phyloP scores from a whole-genome alignment of 2,113 vertebrate species.

The Blennius ocellaris region DNA sequence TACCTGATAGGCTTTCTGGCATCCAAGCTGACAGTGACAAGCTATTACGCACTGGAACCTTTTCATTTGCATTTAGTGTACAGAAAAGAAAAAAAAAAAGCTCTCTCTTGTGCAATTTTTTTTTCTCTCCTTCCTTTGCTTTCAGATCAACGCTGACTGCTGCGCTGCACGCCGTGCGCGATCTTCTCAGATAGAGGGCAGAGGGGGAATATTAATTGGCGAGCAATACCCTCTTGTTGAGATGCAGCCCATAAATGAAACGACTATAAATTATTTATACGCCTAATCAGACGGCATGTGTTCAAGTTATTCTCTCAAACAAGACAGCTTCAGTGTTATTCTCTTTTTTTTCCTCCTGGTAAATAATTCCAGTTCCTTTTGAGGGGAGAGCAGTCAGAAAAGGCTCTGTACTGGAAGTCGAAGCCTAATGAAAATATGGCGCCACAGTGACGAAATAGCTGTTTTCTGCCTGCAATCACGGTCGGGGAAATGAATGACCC shows the following conservation, averaged over 20 bases:
- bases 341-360: slow-evolving; percentile 21
- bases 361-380: slow-evolving; percentile 72
- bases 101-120: slow-evolving; percentile 37
- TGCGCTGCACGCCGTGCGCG: slow-evolving; percentile 57
- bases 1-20: slow-evolving; percentile 58
- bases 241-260: slow-evolving; percentile 68
- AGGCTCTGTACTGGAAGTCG: slow-evolving; percentile 47
- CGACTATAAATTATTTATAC: slow-evolving; percentile 78
- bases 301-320: slow-evolving; percentile 63
- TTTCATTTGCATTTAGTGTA: slow-evolving; percentile 80
- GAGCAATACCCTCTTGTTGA: slow-evolving; percentile 71
- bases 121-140: slow-evolving; percentile 19
- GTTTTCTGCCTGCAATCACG: slow-evolving; percentile 61
- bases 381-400: slow-evolving; percentile 61
- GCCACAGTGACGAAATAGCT: slow-evolving; percentile 58
- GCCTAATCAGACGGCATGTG: slow-evolving; percentile 70
- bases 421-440: slow-evolving; percentile 63
- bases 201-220: slow-evolving; percentile 82
- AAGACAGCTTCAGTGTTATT: slow-evolving; percentile 67
- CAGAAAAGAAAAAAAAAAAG: slow-evolving; percentile 72
- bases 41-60: slow-evolving; percentile 56
- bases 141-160: slow-evolving; percentile 41
- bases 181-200: slow-evolving; percentile 74
- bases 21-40: slow-evolving; percentile 71
- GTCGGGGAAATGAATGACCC: slow-evolving; percentile 58